Conservation (phyloP, 2,888 invertebrate species). For the Seladonia tumulorum region DNA sequence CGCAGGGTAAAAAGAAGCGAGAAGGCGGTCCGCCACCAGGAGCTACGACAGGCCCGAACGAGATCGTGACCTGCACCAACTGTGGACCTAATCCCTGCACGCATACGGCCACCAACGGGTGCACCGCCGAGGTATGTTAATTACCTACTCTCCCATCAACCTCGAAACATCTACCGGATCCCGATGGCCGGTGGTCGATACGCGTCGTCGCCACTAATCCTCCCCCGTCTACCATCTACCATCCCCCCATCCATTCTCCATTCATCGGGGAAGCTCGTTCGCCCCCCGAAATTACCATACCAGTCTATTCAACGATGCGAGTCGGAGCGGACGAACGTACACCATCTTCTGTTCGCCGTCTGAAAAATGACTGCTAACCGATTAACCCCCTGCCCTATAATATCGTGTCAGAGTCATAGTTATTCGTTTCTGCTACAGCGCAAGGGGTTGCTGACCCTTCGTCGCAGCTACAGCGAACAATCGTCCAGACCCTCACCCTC, state of each 20-base stretch:
- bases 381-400: too few relatives aligned
- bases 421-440: too few relatives aligned
- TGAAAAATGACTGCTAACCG: too few relatives aligned
- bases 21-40: slow-evolving; percentile 85
- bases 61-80: slow-evolving; percentile 93
- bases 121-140: slow-evolving; percentile 91
- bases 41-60: slow-evolving; percentile 88
- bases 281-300: background rate
- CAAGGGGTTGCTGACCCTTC: too few relatives aligned
- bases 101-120: slow-evolving; percentile 94
- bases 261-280: background rate
- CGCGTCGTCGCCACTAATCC: background rate
- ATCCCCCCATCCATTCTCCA: background rate
- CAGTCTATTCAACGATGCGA: background rate
- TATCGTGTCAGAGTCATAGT: too few relatives aligned
- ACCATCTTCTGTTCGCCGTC: too few relatives aligned
- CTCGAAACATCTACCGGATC: slow-evolving; percentile 12
- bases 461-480: too few relatives aligned
- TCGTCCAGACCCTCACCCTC: too few relatives aligned
- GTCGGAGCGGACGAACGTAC: too few relatives aligned
- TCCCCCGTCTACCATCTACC: background rate
- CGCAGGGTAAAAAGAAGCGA: slow-evolving; percentile 93
- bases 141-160: slow-evolving; percentile 17
- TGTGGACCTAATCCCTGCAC: slow-evolving; percentile 94
- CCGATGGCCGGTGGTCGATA: slow-evolving; percentile 14